Evolutionary conservation across 1,140 invertebrate genomes (phyloP), one percentile per base, ranked within the genome.

Genomic region (Bombus breviceps): DNA sequence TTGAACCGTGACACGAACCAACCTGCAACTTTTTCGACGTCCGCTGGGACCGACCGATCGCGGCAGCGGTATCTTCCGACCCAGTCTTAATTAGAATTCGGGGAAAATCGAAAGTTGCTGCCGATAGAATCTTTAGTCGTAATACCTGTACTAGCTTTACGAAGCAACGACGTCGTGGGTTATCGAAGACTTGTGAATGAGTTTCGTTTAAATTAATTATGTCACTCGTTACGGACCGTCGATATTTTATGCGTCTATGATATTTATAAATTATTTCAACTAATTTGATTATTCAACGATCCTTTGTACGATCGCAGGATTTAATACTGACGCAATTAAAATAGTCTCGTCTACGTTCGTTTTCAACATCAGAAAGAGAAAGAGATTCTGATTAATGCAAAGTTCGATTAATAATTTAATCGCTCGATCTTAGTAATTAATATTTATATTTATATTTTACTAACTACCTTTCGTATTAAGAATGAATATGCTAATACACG

Each of bases 61-160:
- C 5, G 22, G 32, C 32, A 13, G 34, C 25, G 37, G 57, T 13
- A 41, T n/a, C 9, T 12, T 41, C 32, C 66, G 6, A 53, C 47
- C 47, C n/a, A 9, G 34, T 28, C 59, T 78, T 78, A 41, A 78
- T 78, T 59, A 78, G 9, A 39, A 77, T 59, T 62, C 53, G 4
- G n/a, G n/a, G 68, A 5, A 71, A 71, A 71, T 39, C 37, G 37
- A 71, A 13, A 13, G 37, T 37, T 25, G 8, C 2, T 37, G 2
- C 32, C 8, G 37, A 69, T 37, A 28, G 34, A 2, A 69, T 69
- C 37, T 13, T 6, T 6, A 8, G 3, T n/a, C 39, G 25, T n/a
- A 3, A 41, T 66, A 8, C 28, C 3, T 18, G n/a, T 2, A 12
- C 12, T 32, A 5, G 13, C n/a, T 66, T 32, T 18, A 4, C 25